A percentile compares a stretch with the other conserved stretches of the same genome.
phyloP scores from a whole-genome alignment of 2,797 vertebrate species.

The Pampus argenteus region DNA sequence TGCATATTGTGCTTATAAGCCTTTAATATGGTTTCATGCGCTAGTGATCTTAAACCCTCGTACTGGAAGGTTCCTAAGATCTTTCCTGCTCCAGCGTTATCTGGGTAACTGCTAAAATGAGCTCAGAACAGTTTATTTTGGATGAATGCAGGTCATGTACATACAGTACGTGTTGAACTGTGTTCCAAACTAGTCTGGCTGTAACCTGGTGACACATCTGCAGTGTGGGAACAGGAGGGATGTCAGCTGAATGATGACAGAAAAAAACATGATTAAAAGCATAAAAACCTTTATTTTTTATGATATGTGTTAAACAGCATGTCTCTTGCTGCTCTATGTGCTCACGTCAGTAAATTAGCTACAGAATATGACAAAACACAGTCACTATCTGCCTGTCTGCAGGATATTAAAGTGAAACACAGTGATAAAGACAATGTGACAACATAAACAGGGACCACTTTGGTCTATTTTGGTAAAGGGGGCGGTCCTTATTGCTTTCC shows the following conservation, averaged over 20 bases:
- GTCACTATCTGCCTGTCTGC: background rate
- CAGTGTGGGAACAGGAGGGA: background rate
- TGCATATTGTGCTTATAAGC: conserved; percentile 52
- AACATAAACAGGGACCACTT: conserved; percentile 8
- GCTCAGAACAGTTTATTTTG: conserved; percentile 42
- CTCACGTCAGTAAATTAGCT: background rate
- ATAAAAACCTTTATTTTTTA: background rate
- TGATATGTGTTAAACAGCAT: background rate
- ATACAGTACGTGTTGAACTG: conserved; percentile 17
- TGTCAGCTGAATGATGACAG: background rate
- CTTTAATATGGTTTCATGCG: conserved; percentile 58
- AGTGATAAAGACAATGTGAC: background rate
- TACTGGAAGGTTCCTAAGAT: conserved; percentile 19
- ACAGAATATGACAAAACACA: background rate
- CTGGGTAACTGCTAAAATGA: conserved; percentile 47
- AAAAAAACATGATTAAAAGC: background rate
- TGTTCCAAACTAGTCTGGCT: conserved; percentile 2
- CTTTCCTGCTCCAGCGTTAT: conserved; percentile 8
- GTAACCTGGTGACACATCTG: conserved; percentile 12
- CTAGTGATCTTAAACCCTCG: conserved; percentile 27
- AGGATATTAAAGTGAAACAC: background rate
- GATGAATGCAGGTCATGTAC: conserved; percentile 37
- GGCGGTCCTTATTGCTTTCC: too few relatives aligned
- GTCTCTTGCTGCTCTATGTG: background rate
- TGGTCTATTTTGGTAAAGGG: background rate